Base-by-base conservation (phyloP, 2,888 invertebrate species). In the Myathropa florea region DNA sequence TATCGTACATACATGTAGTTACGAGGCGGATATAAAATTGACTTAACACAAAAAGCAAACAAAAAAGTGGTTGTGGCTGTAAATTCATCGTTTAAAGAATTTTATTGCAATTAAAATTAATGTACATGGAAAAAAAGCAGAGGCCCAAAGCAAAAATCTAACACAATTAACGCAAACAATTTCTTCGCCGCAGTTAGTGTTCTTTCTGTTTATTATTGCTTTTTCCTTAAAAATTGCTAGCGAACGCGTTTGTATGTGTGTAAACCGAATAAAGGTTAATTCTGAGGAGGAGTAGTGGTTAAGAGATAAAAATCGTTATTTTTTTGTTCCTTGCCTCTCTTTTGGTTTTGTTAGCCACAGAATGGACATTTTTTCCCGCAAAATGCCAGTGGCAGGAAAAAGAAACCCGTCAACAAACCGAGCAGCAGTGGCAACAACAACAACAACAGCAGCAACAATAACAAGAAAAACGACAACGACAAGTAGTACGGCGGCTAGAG, bases 381-480 rank as follows among this genome's bases (percentile, higher is more conserved):
- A 55, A 68, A 81, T 85, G 81, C 68, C 28, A 10, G 72, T 36
- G 73, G 39, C 59, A 10, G 65, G 46, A 71, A 68, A 79, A 67
- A 75, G 67, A 61, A 82, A 53, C 30, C 67, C 83, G 80, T 80
- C 87, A 79, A 76, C 80, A 77, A 65, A 75, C 67, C 46, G 84
- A 85, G 70, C 80, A 79, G 39, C 70, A 84, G 77, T 59, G 76
- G 30, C 46, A 55, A 26, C 64, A 53, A 73, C 39, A 75, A 63
- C 78, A 59, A 72, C 60, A 76, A 73, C 77, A 64, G 59, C 72
- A 65, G 64, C 60, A n/a, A 72, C 60, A 53, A 75, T 65, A 53
- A 21, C 57, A 30, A 46, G 36, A 64, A 63, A 14, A 60, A 65
- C 73, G 80, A 28, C 78, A 77, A 77, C 75, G 18, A 60, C 75